A percentile compares a stretch with the other conserved stretches of the same genome.
phyloP scores from a whole-genome alignment of 2,888 invertebrate species.

The Pocota personata region DNA sequence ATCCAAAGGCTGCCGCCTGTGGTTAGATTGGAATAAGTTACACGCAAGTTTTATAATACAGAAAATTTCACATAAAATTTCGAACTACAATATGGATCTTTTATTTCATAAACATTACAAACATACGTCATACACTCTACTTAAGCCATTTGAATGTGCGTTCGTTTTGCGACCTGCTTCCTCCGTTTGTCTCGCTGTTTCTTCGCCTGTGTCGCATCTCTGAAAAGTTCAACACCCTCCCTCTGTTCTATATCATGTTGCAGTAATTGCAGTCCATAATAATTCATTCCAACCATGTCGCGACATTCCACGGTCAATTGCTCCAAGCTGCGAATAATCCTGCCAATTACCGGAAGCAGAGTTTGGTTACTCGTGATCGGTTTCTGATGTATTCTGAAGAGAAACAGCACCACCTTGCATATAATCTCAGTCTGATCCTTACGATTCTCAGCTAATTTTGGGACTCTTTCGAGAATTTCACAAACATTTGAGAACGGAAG shows the following conservation, averaged over 20 bases:
- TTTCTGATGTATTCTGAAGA: constrained; percentile 90
- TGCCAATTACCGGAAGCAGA: constrained; percentile 83
- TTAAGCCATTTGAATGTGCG: constrained; percentile 75
- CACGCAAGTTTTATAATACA: neutral
- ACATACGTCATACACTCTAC: neutral
- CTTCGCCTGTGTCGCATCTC: constrained; percentile 87
- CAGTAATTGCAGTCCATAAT: constrained; percentile 90
- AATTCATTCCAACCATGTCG: constrained; percentile 93
- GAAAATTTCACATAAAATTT: neutral
- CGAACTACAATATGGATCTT: neutral
- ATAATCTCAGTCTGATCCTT: constrained; percentile 90
- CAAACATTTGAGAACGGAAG: constrained; percentile 93
- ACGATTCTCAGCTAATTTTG: constrained; percentile 86
- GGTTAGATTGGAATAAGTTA: constrained; percentile 29
- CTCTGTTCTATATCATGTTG: constrained; percentile 90
- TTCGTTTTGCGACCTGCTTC: constrained; percentile 77
- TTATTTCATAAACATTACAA: constrained; percentile 23
- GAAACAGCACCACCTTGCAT: constrained; percentile 89
- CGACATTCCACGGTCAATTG: constrained; percentile 82
- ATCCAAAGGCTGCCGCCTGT: constrained; percentile 81
- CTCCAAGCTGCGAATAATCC: constrained; percentile 78
- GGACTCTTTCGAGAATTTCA: constrained; percentile 89
- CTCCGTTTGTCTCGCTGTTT: constrained; percentile 85
- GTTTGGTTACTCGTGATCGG: constrained; percentile 90
- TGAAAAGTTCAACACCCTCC: constrained; percentile 90